These are phyloP conservation scores for Protonibea diacanthus DNA, from an alignment of 2,797 vertebrate species.

Conservation along the genomic window DNA sequence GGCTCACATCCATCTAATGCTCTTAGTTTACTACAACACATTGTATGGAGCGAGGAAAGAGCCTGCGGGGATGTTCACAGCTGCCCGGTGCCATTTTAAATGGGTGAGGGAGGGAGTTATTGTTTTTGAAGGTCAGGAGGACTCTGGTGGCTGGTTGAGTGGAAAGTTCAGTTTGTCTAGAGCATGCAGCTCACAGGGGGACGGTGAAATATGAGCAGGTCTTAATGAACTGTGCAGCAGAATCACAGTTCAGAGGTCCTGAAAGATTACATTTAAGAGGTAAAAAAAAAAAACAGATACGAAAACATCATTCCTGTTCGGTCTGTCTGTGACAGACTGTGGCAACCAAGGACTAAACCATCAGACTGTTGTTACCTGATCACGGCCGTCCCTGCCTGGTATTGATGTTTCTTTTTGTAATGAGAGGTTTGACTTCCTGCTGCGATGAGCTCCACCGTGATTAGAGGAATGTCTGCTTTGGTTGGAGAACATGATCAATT, in stretches of 20 bases:
- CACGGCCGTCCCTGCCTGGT: neutral
- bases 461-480: slow-evolving; percentile 26
- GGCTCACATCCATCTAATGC: slow-evolving; percentile 28
- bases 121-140: slow-evolving; percentile 65
- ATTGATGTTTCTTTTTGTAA: slow-evolving; percentile 51
- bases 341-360: slow-evolving; percentile 12
- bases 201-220: slow-evolving; percentile 61
- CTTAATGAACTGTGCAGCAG: slow-evolving; percentile 65
- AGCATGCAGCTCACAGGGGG: slow-evolving; percentile 36
- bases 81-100: slow-evolving; percentile 34
- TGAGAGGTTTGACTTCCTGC: slow-evolving; percentile 54
- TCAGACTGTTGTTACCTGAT: neutral
- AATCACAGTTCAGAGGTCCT: slow-evolving; percentile 61
- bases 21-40: slow-evolving; percentile 28
- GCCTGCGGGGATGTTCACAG: slow-evolving; percentile 31
- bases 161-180: slow-evolving; percentile 47
- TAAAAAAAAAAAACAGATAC: slow-evolving; percentile 20
- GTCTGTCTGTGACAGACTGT: slow-evolving; percentile 23
- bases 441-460: slow-evolving; percentile 39
- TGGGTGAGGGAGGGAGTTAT: neutral
- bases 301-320: slow-evolving; percentile 35
- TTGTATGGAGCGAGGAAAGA: neutral
- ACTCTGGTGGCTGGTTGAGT: slow-evolving; percentile 45
- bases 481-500: slow-evolving; percentile 40
- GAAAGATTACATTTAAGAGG: slow-evolving; percentile 53